phyloP scores from a whole-genome alignment of 2,113 vertebrate species.

The Pelmatolapia mariae region DNA sequence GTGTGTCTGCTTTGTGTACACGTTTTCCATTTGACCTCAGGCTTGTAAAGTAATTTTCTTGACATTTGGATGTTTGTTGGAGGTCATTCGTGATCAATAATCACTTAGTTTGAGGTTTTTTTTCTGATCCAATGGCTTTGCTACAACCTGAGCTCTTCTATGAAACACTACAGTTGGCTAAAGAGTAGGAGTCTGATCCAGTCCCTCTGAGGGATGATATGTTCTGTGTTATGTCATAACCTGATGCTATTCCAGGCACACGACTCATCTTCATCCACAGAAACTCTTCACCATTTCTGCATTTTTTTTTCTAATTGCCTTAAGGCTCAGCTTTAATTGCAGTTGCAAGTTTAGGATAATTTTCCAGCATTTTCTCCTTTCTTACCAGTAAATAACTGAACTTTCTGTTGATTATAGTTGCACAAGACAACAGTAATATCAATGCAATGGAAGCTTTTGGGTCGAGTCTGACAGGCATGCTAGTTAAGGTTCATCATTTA shows the following conservation, averaged over 20 bases:
- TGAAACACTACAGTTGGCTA: neutral
- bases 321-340: neutral
- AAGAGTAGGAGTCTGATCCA: slow-evolving; percentile 31
- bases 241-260: slow-evolving; percentile 40
- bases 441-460: neutral
- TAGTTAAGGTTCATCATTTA: slow-evolving; percentile 8
- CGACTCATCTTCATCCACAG: slow-evolving; percentile 5
- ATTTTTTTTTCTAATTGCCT: neutral
- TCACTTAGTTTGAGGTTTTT: slow-evolving; percentile 17
- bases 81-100: slow-evolving; percentile 32
- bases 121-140: neutral
- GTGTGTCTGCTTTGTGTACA: neutral
- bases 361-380: neutral
- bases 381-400: neutral
- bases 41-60: slow-evolving; percentile 30
- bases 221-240: slow-evolving; percentile 42
- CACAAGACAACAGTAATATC: neutral
- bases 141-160: neutral
- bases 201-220: slow-evolving; percentile 27
- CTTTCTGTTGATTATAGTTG: neutral
- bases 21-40: neutral
- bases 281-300: slow-evolving; percentile 1
- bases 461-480: neutral
- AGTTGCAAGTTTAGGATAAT: neutral
- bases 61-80: slow-evolving; percentile 34